A percentile compares a stretch with the other conserved stretches of the same genome.
phyloP scores from a whole-genome alignment of 2,888 invertebrate species.

The Sminthurinus aureus region DNA sequence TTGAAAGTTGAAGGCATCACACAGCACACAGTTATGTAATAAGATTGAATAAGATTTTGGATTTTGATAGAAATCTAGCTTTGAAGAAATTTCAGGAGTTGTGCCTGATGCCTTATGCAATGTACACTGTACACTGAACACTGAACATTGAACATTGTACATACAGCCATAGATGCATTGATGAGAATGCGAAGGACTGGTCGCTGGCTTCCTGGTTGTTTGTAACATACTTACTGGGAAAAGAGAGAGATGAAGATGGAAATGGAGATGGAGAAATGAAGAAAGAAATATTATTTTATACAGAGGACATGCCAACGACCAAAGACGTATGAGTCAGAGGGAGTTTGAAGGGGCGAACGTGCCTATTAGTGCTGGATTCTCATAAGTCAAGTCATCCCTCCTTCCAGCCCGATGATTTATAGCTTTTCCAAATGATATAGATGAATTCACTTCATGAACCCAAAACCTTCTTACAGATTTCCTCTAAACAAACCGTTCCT shows the following conservation, averaged over 20 bases:
- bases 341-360: conserved; percentile 32
- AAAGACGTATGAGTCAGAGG: conserved; percentile 17
- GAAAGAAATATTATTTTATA: conserved; percentile 13
- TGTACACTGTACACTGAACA: no score
- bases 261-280: conserved; percentile 4
- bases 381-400: conserved; percentile 38
- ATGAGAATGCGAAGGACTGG: no score
- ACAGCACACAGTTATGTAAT: no score
- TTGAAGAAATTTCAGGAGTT: not conserved
- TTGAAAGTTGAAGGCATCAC: no score
- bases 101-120: not conserved
- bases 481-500: conserved; percentile 15
- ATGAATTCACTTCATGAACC: conserved; percentile 43
- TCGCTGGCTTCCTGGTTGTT: no score
- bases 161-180: no score
- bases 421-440: conserved; percentile 42
- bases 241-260: not conserved
- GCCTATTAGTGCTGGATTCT: conserved; percentile 42
- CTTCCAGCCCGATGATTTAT: conserved; percentile 37
- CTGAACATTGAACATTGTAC: no score
- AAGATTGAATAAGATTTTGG: no score
- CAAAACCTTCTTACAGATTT: conserved; percentile 2
- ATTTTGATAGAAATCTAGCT: not conserved
- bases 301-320: not conserved
- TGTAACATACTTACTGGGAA: not conserved